Percentiles rank a stretch among this genome's conserved stretches.
Conservation (phyloP, 2,888 invertebrate species). For the Punctoribates punctum region DNA sequence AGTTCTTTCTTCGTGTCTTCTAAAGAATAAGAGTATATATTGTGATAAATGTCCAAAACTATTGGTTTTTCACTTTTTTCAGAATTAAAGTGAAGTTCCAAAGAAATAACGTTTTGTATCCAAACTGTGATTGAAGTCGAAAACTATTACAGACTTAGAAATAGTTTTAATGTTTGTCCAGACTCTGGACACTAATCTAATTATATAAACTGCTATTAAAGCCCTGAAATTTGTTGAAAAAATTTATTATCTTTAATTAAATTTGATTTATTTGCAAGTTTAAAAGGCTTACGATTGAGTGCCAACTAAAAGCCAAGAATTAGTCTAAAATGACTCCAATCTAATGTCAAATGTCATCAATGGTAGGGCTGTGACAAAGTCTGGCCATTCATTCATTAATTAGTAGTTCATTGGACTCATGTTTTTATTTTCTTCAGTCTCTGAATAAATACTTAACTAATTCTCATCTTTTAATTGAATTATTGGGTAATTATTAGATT, state of each 20-base stretch:
- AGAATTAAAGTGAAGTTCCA: too few species aligned
- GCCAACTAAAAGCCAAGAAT: not conserved
- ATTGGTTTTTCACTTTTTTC: too few species aligned
- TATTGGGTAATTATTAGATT: not conserved
- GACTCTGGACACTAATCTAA: constrained; percentile 2
- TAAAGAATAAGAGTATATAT: not conserved
- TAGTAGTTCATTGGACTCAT: too few species aligned
- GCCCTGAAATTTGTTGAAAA: not conserved
- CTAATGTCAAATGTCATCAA: not conserved
- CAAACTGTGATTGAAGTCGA: not conserved
- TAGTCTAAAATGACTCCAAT: not conserved
- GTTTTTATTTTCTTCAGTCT: not conserved
- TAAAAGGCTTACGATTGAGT: not conserved
- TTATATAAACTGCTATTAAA: not conserved
- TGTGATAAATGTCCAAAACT: not conserved
- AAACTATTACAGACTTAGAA: not conserved
- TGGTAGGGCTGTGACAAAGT: too few species aligned
- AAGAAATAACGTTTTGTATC: not conserved
- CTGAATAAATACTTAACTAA: constrained; percentile 3
- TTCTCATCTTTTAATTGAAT: not conserved
- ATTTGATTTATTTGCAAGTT: not conserved
- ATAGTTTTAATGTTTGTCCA: constrained; percentile 7
- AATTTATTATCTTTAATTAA: constrained; percentile 23
- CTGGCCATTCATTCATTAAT: too few species aligned
- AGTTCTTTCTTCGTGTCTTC: not conserved